Conservation (phyloP, 2,888 invertebrate species). For the Drosophila cognata region DNA sequence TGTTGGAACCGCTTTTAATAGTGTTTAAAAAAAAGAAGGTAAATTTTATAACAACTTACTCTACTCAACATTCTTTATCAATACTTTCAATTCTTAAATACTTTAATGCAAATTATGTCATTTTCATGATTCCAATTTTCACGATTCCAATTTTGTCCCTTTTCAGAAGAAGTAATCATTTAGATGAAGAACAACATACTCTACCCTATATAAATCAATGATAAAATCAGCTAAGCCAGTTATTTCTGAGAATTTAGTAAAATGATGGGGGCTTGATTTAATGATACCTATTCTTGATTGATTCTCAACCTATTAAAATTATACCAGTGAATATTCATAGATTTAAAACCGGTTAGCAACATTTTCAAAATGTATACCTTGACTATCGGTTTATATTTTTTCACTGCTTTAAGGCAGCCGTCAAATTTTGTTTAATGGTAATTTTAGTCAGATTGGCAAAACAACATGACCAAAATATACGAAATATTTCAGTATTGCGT, state of each 20-base stretch:
- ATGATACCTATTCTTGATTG: neutral
- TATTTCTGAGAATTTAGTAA: neutral
- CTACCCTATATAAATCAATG: neutral
- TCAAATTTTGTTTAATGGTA: neutral
- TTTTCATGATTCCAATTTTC: neutral
- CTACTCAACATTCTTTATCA: neutral
- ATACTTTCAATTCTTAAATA: neutral
- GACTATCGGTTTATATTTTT: neutral
- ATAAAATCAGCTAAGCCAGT: neutral
- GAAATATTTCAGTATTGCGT: neutral
- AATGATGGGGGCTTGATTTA: neutral
- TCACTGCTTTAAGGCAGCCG: neutral
- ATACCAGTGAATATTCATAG: neutral
- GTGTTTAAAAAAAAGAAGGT: neutral
- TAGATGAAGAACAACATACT: neutral
- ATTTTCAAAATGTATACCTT: neutral
- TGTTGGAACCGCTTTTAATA: conserved; percentile 16
- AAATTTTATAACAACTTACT: neutral
- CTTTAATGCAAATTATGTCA: neutral
- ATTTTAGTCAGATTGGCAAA: neutral
- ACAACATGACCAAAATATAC: neutral
- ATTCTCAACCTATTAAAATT: neutral
- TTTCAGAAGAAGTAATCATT: neutral
- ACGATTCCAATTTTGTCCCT: neutral
- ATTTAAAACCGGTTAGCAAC: neutral